Base-by-base conservation (phyloP, 2,888 invertebrate species). In the Poecilobothrus nobilitatus region DNA sequence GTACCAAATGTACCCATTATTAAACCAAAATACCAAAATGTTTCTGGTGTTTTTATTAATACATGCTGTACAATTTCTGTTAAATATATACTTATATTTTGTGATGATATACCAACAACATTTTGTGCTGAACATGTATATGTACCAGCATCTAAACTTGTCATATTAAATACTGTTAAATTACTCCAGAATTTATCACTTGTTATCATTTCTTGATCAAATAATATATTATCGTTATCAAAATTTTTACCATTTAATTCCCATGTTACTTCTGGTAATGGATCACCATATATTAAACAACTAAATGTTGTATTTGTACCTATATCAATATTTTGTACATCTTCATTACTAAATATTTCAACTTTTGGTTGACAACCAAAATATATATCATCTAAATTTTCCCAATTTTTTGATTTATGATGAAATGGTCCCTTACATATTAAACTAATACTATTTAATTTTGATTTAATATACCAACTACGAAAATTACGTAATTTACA, bases 361-460 rank as follows among this genome's bases (percentile, higher is more conserved):
- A 93, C 89, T 77, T 88, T 86, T 0, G 94, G 94, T 44, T 89
- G 86, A 79, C 95, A 95, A 34, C 92, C 91, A 82, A 94, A 94
- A 73, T 91, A 90, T 72, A 86, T 85, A 67, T 90, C 86, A 12
- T 87, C 84, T 12, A 94, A 87, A 73, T 86, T 87, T 72, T 91
- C 89, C 95, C 95, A 95, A 73, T 85, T 86, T 72, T 86, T 87
- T 67, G 88, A 89, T 70, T 86, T 85, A 71, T 92, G 84, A 66
- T 86, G 84, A 6, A 86, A 83, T 1, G 95, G 95, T 67, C 89
- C 88, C 18, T 86, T 86, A 76, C 92, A 92, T 67, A 86, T 84
- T 73, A 94, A 84, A 63, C 91, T 87, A 72, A 89, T 87, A 15
- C 91, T 90, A 71, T 90, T 89, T 68, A 95, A 84, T 75, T 91